These are phyloP conservation scores for Eupsittula cactorum DNA, from an alignment of 2,113 vertebrate species.

Conservation along the genomic window DNA sequence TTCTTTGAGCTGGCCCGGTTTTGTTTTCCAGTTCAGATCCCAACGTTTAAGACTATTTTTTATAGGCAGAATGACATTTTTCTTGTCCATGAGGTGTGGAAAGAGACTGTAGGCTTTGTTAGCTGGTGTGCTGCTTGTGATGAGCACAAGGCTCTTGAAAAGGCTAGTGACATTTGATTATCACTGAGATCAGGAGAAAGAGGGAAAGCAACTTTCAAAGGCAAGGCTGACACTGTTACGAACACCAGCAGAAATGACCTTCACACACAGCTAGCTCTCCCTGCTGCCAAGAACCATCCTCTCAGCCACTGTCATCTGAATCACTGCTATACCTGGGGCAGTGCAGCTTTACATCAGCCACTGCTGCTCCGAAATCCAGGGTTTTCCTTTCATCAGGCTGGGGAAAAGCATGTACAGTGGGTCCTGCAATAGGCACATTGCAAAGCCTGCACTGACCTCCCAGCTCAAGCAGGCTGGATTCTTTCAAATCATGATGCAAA, in stretches of 20 bases:
- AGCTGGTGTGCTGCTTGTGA: background rate
- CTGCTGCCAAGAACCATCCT: constrained; percentile 48
- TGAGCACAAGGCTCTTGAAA: background rate
- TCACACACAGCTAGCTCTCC: constrained; percentile 46
- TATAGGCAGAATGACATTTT: background rate
- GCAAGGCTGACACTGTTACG: constrained; percentile 33
- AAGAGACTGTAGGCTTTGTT: background rate
- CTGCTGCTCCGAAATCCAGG: background rate
- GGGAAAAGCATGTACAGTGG: background rate
- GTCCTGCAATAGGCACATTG: fast-evolving
- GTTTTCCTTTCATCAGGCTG: background rate
- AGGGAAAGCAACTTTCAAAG: constrained; percentile 49
- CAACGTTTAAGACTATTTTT: background rate
- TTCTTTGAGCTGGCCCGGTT: background rate
- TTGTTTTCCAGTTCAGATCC: background rate
- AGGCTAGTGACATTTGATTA: constrained; percentile 51
- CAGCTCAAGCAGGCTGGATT: background rate
- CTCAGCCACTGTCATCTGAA: constrained; percentile 41
- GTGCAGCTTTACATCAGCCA: background rate
- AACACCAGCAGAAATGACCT: constrained; percentile 53
- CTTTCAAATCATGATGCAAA: background rate
- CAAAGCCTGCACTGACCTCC: background rate
- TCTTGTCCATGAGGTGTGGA: background rate
- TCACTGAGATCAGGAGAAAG: constrained; percentile 42
- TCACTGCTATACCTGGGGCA: constrained; percentile 31